Base-by-base conservation (phyloP, 2,113 vertebrate species). In the Larimichthys crocea region DNA sequence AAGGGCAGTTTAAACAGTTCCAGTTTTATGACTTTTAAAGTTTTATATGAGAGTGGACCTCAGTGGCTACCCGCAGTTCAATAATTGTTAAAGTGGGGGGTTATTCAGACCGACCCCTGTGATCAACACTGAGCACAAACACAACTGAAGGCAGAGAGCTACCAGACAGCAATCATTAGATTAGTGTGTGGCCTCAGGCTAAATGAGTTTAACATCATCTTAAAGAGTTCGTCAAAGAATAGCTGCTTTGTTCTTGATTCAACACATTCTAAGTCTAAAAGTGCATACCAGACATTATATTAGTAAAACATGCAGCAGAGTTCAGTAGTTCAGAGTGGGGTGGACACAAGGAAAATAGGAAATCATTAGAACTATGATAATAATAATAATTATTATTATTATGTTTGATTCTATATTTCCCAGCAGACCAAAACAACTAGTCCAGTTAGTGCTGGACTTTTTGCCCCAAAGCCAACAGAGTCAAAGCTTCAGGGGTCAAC, bases 401-500 rank as follows among this genome's bases (percentile, higher is more conserved):
- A 9, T 20, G 15, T 49, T 59, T 67, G 9, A 50, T 19, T 24
- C 19, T 5, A 46, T 16, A 78, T 52, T 78, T 69, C 7, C 15
- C 11, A 52, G 8, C 10, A 29, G 20, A 2, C 4, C 3, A 1
- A 16, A 31, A 24, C 19, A 20, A 11, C 12, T 8, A 10, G 8
- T 56, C 70, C 24, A 55, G 22, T 46, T 24, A 22, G 31, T 10
- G 12, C 35, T 49, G 42, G 26, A 50, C 29, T 67, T 59, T 79
- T 56, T 20, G 76, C 46, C 19, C n/a, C 31, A 6, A 60, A 14
- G n/a, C 16, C 17, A 40, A 6, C 19, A 55, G 20, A 81, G 53
- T 66, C 35, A 68, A 52, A 74, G 62, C 29, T 66, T 67, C 53
- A 48, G 44, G 48, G 76, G 62, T 87, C 68, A 73, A n/a, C 2